These are phyloP conservation scores for Orthosia gracilis DNA, from an alignment of 2,888 invertebrate species.

Conservation along the genomic window DNA sequence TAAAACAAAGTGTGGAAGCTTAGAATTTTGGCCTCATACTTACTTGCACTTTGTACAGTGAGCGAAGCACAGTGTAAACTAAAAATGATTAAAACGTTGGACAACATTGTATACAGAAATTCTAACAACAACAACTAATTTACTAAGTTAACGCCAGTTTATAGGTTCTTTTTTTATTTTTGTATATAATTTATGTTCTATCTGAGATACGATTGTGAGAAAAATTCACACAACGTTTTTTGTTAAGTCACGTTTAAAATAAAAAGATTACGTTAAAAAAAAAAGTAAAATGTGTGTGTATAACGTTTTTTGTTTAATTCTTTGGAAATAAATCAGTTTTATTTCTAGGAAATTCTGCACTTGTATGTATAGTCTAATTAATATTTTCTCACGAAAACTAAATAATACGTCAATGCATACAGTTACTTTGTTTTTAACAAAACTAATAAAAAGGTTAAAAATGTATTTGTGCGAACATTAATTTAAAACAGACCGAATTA, in stretches of 20 bases:
- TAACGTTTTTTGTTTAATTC: background rate
- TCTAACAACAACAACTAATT: background rate
- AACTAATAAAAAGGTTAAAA: background rate
- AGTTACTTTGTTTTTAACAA: background rate
- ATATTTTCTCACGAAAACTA: background rate
- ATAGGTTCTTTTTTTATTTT: background rate
- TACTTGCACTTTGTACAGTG: slow-evolving; percentile 22
- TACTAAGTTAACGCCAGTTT: background rate
- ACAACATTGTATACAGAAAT: slow-evolving; percentile 26
- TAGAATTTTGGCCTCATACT: background rate
- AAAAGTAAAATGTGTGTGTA: too few species aligned
- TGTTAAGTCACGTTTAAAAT: background rate
- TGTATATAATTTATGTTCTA: background rate
- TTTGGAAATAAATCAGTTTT: background rate
- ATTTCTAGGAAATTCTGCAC: background rate
- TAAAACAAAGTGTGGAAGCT: too few species aligned
- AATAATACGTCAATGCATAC: background rate
- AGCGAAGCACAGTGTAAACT: slow-evolving; percentile 8
- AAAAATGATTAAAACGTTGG: background rate
- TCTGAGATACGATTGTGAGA: slow-evolving; percentile 7
- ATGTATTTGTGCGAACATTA: background rate
- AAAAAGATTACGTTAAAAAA: background rate
- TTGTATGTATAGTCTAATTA: background rate
- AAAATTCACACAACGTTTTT: background rate
- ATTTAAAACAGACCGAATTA: background rate